These are phyloP conservation scores for Chunga burmeisteri DNA, from an alignment of 2,113 vertebrate species.

Conservation along the genomic window DNA sequence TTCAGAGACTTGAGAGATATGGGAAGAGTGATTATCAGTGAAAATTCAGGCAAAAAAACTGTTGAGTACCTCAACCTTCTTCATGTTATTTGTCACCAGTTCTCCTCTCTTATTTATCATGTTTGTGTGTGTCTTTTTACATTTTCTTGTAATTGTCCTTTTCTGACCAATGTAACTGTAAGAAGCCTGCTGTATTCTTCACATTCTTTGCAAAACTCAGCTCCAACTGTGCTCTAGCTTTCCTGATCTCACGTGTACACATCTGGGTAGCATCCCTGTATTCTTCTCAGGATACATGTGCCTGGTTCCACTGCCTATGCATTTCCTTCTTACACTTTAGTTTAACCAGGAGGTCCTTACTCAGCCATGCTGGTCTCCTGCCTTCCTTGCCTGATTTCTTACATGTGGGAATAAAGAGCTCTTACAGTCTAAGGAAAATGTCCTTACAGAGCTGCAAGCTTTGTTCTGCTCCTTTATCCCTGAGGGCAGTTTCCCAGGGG, in stretches of 20 bases:
- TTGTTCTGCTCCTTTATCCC: not conserved
- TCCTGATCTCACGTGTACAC: not conserved
- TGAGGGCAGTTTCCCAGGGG: not conserved
- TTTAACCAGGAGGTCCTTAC: not conserved
- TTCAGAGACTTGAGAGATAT: not conserved
- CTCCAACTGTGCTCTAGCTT: not conserved
- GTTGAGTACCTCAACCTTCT: not conserved
- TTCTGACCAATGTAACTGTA: not conserved
- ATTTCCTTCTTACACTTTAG: not conserved
- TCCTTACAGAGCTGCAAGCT: not conserved
- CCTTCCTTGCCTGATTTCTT: not conserved
- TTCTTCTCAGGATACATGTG: not conserved
- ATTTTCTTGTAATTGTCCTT: not conserved
- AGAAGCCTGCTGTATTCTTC: not conserved
- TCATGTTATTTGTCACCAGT: too few relatives aligned
- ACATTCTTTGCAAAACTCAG: not conserved
- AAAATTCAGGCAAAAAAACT: not conserved
- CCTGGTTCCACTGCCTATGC: not conserved
- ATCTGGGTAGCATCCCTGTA: not conserved
- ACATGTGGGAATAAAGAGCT: fast-evolving
- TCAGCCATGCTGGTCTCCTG: not conserved
- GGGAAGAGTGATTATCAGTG: not conserved
- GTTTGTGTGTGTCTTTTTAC: not conserved
- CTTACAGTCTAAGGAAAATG: not conserved
- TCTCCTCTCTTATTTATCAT: not conserved